Base-by-base conservation (phyloP, 2,888 invertebrate genomes). In the Parnassius apollo region DNA sequence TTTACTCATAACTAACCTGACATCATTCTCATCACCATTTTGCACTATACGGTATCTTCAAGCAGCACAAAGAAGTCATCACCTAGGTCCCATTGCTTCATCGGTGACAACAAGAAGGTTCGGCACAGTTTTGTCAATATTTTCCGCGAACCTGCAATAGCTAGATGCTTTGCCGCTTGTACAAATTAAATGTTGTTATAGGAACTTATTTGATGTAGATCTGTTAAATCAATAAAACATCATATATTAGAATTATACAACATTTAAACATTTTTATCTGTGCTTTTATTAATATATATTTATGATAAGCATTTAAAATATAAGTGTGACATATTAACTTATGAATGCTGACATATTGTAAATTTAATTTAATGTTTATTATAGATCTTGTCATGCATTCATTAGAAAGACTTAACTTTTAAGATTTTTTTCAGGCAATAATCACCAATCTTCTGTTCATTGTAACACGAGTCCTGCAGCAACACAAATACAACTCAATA, bases 21-120 rank as follows among this genome's bases (percentile, higher is more conserved):
- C 72, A 75, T 73, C 71, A 73, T 73, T 48, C 48, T 57, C 76
- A 76, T 76, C 78, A 82, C 79, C 76, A 76, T 80, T 80, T 81
- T 61, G 64, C 64, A 65, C 65, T 53, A 59, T 55, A 53, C 48
- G 61, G 58, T 53, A 83, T 82, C 87, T 85, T 80, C 88, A 87
- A 80, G 87, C 86, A 83, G 85, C 86, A 86, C 86, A 69, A 65
- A 70, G 86, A 86, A 85, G 81, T 78, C 85, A 80, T 76, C 71
- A 68, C 67, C 78, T 90, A 88, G 82, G 85, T 90, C 82, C 85
- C 78, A 78, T 82, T 77, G 82, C 83, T 81, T 83, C 86, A 75
- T 78, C 81, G 77, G 76, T 75, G 76, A 80, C 67, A 65, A 74
- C 76, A n/a, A 76, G 77, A 89, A 90, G 90, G 90, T 90, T 89